Conservation (phyloP, 1,140 invertebrate species). For the Thaumetopoea pityocampa region DNA sequence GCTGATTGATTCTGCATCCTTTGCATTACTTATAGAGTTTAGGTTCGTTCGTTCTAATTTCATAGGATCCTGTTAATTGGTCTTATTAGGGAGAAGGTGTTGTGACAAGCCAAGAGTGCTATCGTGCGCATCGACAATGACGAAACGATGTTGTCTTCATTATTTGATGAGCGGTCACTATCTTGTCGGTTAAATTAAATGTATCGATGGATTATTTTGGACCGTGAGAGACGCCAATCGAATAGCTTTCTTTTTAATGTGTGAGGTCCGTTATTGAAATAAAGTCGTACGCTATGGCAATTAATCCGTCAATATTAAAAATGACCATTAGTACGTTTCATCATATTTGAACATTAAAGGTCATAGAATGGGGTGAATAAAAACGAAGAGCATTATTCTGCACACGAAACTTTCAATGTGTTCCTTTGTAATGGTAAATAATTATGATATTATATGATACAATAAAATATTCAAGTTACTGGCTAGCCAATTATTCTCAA, state of each 20-base stretch:
- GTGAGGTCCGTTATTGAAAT: slow-evolving; percentile 47
- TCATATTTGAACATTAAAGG: slow-evolving; percentile 7
- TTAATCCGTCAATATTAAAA: slow-evolving; percentile 34
- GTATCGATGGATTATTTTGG: slow-evolving; percentile 72
- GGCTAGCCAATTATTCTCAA: slow-evolving; percentile 7
- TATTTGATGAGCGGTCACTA: slow-evolving; percentile 73
- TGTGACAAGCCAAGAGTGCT: slow-evolving; percentile 73
- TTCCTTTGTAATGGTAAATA: slow-evolving; percentile 13
- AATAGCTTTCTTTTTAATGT: slow-evolving; percentile 54
- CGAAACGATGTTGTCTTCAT: slow-evolving; percentile 75
- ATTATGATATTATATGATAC: slow-evolving; percentile 15
- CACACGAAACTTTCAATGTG: slow-evolving; percentile 12
- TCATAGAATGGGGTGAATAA: slow-evolving; percentile 7
- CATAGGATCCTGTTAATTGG: slow-evolving; percentile 68
- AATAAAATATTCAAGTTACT: slow-evolving; percentile 19
- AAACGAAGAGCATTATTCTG: too few species aligned
- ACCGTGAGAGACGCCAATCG: slow-evolving; percentile 62
- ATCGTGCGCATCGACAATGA: slow-evolving; percentile 74
- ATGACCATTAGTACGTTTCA: slow-evolving; percentile 17
- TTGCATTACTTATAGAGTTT: slow-evolving; percentile 33
- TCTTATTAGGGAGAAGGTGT: slow-evolving; percentile 72
- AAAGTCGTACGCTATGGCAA: slow-evolving; percentile 37
- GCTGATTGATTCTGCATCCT: slow-evolving; percentile 20
- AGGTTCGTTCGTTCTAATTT: slow-evolving; percentile 32
- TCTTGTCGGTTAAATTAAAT: slow-evolving; percentile 74